These are phyloP conservation scores for Darevskia mixta DNA, from an alignment of 2,797 vertebrate genomes.

Conservation along the genomic window DNA sequence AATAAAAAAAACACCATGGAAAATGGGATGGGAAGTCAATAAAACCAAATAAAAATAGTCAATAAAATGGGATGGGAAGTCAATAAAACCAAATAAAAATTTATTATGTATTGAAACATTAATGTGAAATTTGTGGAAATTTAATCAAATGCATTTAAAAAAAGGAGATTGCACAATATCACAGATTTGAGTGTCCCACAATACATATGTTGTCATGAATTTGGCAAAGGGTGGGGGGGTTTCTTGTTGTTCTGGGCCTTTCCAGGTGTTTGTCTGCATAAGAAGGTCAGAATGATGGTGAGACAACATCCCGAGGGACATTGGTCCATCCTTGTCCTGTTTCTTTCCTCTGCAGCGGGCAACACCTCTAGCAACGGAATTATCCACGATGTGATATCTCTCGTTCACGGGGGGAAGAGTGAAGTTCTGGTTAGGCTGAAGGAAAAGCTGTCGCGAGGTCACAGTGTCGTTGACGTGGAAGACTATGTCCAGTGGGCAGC, in stretches of 20 bases:
- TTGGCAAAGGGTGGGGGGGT: neutral
- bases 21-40: no score
- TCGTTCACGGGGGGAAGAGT: conserved; percentile 85
- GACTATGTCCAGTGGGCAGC: conserved; percentile 85
- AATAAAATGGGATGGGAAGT: no score
- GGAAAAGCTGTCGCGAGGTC: conserved; percentile 75
- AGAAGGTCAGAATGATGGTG: neutral
- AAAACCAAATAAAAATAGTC: no score
- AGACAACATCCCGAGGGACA: neutral
- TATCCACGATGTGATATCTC: conserved; percentile 84
- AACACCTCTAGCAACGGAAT: neutral
- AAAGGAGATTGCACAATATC: neutral
- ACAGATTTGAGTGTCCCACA: no score
- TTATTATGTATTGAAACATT: no score
- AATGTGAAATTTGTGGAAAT: no score
- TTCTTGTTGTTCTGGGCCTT: no score
- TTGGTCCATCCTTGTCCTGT: neutral
- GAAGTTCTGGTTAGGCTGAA: conserved; percentile 79
- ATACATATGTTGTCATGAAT: neutral
- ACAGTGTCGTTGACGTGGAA: conserved; percentile 70
- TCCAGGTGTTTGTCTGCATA: no score
- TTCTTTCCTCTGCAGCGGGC: conserved; percentile 56
- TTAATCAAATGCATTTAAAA: no score
- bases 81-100: no score
- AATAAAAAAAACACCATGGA: no score